Conservation (phyloP, 1,140 invertebrate genomes). For the Pollicipes pollicipes region DNA sequence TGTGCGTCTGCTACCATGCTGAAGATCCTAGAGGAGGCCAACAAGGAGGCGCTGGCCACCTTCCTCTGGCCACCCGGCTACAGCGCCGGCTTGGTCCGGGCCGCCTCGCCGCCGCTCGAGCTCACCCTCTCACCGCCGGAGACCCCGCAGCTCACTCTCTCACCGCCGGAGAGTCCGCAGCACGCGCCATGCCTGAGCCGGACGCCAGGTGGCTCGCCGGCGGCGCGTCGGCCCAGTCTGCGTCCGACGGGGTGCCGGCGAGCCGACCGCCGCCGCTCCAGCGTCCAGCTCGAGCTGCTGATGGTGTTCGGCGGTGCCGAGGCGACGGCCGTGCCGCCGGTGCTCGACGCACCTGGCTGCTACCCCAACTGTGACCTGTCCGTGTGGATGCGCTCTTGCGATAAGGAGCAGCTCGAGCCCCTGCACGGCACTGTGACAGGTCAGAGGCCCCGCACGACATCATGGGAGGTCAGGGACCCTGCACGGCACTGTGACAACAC, state of each 20-base stretch:
- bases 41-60: background rate
- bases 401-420: conserved; percentile 33
- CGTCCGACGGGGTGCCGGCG: too few species aligned
- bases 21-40: background rate
- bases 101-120: too few species aligned
- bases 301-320: background rate
- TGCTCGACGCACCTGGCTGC: conserved; percentile 11
- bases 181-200: background rate
- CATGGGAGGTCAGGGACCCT: too few species aligned
- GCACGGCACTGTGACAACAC: too few species aligned
- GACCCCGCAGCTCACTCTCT: background rate
- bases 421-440: conserved; percentile 12
- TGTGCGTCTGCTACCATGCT: background rate
- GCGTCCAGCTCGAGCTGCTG: background rate
- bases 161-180: background rate
- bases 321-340: background rate
- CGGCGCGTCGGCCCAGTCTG: background rate
- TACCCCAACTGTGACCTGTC: conserved; percentile 32
- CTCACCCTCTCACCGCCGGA: background rate
- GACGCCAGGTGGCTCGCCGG: too few species aligned
- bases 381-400: conserved; percentile 59
- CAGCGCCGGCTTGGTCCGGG: background rate
- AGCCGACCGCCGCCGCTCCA: background rate
- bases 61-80: background rate
- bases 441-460: too few species aligned